Evolutionary conservation across 2,888 invertebrate species (phyloP).

Genomic region (Pammene aurita): DNA sequence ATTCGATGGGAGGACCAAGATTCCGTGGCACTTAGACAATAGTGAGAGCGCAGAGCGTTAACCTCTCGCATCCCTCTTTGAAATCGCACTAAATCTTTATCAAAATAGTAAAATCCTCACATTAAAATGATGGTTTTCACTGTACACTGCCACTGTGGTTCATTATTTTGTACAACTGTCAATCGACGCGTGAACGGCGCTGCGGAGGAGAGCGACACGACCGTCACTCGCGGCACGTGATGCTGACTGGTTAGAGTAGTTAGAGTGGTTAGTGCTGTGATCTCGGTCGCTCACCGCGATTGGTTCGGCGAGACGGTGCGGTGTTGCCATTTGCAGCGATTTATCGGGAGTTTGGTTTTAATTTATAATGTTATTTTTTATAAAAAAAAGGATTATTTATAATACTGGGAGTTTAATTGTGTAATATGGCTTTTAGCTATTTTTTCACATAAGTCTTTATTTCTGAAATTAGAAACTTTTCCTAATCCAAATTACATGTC

Average conservation of each 20-base stretch:
- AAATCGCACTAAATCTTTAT: constrained; percentile 40
- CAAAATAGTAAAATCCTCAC: constrained; percentile 55
- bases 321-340: constrained; percentile 61
- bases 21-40: constrained; percentile 82
- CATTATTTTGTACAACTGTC: constrained; percentile 76
- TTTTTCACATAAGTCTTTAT: no score
- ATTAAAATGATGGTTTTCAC: constrained; percentile 66
- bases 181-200: constrained; percentile 74
- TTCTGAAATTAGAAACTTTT: no score
- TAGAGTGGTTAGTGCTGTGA: no score
- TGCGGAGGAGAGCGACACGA: constrained; percentile 56
- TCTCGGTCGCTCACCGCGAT: constrained; percentile 61
- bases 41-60: constrained; percentile 82
- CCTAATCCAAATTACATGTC: no score
- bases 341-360: constrained; percentile 57
- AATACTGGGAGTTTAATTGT: no score
- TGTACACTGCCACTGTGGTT: constrained; percentile 70
- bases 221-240: constrained; percentile 74
- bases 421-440: no score
- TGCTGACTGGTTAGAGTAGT: constrained; percentile 82
- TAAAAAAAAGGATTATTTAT: no score
- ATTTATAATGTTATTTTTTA: constrained; percentile 51
- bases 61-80: constrained; percentile 75
- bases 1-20: constrained; percentile 82
- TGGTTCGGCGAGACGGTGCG: constrained; percentile 58